Conservation (phyloP, 1,140 invertebrate species). For the Drosophila pectinifera region DNA sequence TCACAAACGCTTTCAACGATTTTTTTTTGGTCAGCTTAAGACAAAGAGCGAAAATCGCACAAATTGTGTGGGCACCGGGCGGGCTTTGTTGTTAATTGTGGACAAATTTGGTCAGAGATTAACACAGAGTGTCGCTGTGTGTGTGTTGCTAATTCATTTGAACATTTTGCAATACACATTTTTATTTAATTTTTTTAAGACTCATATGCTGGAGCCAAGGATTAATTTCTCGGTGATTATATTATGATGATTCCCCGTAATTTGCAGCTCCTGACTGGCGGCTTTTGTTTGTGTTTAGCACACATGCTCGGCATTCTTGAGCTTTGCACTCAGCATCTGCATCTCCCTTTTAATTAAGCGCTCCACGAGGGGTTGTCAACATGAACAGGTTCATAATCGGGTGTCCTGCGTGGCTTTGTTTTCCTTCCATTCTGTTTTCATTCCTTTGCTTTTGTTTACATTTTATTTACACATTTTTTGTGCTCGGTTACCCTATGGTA, state of each 20-base stretch:
- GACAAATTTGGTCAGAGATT: slow-evolving; percentile 76
- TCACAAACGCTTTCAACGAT: slow-evolving; percentile 24
- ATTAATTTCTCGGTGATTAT: slow-evolving; percentile 25
- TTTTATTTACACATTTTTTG: slow-evolving; percentile 23
- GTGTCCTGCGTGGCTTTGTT: slow-evolving; percentile 29
- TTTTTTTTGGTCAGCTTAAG: slow-evolving; percentile 68
- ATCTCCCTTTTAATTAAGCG: slow-evolving; percentile 58
- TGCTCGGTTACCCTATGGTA: neutral
- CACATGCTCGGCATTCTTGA: slow-evolving; percentile 12
- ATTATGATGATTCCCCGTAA: slow-evolving; percentile 16
- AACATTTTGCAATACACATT: slow-evolving; percentile 43
- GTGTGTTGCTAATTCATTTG: slow-evolving; percentile 56
- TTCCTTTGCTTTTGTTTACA: slow-evolving; percentile 13
- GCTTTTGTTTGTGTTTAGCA: slow-evolving; percentile 27
- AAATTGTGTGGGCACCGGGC: slow-evolving; percentile 57
- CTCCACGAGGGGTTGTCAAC: slow-evolving; percentile 43
- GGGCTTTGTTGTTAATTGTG: slow-evolving; percentile 76
- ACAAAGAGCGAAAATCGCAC: slow-evolving; percentile 48
- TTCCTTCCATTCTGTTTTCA: slow-evolving; percentile 2
- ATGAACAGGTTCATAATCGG: slow-evolving; percentile 44
- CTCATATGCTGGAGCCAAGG: slow-evolving; percentile 36
- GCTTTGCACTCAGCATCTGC: slow-evolving; percentile 6
- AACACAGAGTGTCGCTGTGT: slow-evolving; percentile 26
- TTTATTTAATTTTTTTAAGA: neutral
- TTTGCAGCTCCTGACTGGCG: slow-evolving; percentile 7